Conservation (phyloP, 2,888 invertebrate genomes). For the Aelia acuminata region DNA sequence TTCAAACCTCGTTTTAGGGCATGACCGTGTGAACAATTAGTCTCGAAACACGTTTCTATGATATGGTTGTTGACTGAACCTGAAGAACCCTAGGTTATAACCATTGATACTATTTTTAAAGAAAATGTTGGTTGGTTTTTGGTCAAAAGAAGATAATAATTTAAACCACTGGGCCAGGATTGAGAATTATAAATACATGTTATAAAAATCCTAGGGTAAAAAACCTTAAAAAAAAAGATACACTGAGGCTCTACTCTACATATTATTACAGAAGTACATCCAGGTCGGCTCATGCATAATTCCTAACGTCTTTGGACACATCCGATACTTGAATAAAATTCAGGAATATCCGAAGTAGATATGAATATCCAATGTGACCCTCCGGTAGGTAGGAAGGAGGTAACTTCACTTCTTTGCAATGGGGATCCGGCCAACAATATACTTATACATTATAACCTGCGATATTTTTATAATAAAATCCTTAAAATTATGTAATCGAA, state of each 20-base stretch:
- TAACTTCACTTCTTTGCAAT: background rate
- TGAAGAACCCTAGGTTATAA: too few species aligned
- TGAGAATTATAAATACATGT: background rate
- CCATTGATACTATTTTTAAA: too few species aligned
- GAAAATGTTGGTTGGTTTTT: too few species aligned
- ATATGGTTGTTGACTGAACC: too few species aligned
- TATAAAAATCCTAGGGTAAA: background rate
- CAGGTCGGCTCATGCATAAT: background rate
- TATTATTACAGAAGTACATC: constrained; percentile 25
- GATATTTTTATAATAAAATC: background rate
- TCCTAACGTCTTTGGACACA: background rate
- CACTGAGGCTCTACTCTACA: background rate
- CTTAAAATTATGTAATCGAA: too few species aligned
- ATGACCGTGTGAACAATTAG: too few species aligned
- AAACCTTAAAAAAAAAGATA: background rate
- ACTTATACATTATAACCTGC: background rate
- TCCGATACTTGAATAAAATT: constrained; percentile 17
- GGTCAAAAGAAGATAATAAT: too few species aligned
- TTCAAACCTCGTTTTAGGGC: too few species aligned
- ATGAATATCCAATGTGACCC: constrained; percentile 18
- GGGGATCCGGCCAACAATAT: background rate
- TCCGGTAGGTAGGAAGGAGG: background rate
- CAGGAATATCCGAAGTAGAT: constrained; percentile 5
- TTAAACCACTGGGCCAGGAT: background rate
- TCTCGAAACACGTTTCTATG: too few species aligned